Base-by-base conservation (phyloP, 2,797 vertebrate genomes). In the Petrocephalus schoutedeni region DNA sequence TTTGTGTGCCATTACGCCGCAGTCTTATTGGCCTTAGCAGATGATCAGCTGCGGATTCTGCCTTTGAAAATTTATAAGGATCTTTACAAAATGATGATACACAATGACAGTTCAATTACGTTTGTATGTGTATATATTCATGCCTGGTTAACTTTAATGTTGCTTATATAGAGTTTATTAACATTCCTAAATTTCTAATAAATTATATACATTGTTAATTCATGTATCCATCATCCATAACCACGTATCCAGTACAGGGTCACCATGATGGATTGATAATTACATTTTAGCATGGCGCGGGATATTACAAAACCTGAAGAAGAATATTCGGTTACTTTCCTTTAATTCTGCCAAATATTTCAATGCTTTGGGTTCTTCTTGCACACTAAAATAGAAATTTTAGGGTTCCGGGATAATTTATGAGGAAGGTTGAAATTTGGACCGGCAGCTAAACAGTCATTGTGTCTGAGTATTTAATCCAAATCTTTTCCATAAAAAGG, bases 41-140 rank as follows among this genome's bases (percentile, higher is more conserved):
- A 77, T 41, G 23, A 77, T 45, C 32, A 74, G 12, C 32, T 41
- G 32, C 36, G 16, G 14, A 77, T 45, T 23, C 19, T 3, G 19
- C 16, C 36, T 41, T 77, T n/a, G 32, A 77, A 45, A 14, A 77
- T 77, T 45, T 77, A 77, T 45, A 77, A n/a, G 16, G 36, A 41
- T 77, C 71, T n/a, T 41, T 77, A 77, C 71, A 77, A 77, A 77
- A 77, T 77, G 36, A 77, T 77, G 12, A 19, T 77, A 19, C 71
- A 77, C 2, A 8, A n/a, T 36, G 71, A 77, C 6, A 19, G 28
- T 45, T 77, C 45, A 77, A 77, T 77, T 41, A 77, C 2, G 71
- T n/a, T 77, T 77, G 28, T 32, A 71, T 2, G 36, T 77, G 67
- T 41, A 19, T 74, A 74, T 74, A 4, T 45, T 6, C 71, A 45